Base-by-base conservation (phyloP, 2,113 vertebrate genomes). In the Setophaga petechia region DNA sequence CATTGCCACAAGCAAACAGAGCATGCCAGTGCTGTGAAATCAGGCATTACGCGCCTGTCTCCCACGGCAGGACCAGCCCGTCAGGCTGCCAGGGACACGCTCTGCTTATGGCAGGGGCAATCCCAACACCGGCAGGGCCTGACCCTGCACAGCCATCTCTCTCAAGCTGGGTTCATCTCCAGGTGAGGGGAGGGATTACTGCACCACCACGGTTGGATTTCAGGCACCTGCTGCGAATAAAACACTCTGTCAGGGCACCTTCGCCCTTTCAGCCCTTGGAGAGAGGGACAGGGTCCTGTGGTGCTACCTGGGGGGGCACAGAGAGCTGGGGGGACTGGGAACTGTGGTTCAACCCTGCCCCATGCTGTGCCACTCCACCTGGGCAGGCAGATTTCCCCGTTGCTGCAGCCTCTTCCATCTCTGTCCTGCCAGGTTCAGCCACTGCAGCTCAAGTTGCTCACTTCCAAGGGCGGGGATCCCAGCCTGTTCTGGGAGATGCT, bases 221-320 rank as follows among this genome's bases (percentile, higher is more conserved):
- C 96, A 97, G 95, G 91, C 98, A 98, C 96, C 97, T 98, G 98
- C 93, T 92, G 63, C 90, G 88, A 97, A 98, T 98, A 98, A 98
- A 98, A 98, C 97, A 98, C 69, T 86, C 93, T 98, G 98, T 97
- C 97, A 96, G 66, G 79, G 37, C 61, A 91, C 84, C 54, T 62
- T 83, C 1, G 0, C 67, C 83, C 81, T 89, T 86, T 68, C 87
- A 86, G 85, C 27, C 77, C 51, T 92, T 79, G 41, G 69, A 91
- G 85, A 59, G 67, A 94, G 82, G 90, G 55, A 91, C 20, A 81
- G 76, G 44, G 47, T 88, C 51, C 63, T 62, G 62, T 1, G 0
- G 71, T 78, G 41, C 28, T 72, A 30, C 11, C 31, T 37, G 23
- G 13, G 5, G n/a, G 30, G 14, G 5, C 57, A 93, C 24, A 61